Conservation (phyloP, 2,888 invertebrate species). For the Hermaeophaga mercurialis region DNA sequence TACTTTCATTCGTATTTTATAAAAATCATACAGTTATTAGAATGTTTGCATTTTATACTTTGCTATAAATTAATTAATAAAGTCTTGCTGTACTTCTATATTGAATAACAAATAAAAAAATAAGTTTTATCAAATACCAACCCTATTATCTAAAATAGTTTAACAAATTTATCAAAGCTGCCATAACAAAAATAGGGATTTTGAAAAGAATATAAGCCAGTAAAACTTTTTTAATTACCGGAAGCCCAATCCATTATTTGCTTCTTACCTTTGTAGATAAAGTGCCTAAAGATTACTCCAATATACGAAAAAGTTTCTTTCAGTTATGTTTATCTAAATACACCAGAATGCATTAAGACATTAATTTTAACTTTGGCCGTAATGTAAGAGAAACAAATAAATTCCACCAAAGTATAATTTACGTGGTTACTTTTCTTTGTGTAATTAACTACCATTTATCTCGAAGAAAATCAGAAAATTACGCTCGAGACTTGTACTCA, state of each 20-base stretch:
- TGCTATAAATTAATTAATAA: too few relatives aligned
- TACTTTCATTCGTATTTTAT: too few relatives aligned
- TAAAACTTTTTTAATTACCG: conserved; percentile 5
- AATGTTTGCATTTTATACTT: too few relatives aligned
- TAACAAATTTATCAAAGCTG: too few relatives aligned
- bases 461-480: conserved; percentile 38
- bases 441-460: conserved; percentile 38
- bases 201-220: too few relatives aligned
- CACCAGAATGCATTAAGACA: conserved; percentile 26
- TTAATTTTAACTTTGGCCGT: conserved; percentile 27
- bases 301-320: conserved; percentile 20
- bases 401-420: conserved; percentile 31
- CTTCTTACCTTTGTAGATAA: conserved; percentile 8
- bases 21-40: too few relatives aligned
- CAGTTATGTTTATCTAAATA: conserved; percentile 24
- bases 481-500: conserved; percentile 31
- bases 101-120: too few relatives aligned
- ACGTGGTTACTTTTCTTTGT: conserved; percentile 32
- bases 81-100: too few relatives aligned
- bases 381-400: conserved; percentile 24
- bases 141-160: too few relatives aligned
- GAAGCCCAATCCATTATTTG: conserved; percentile 4
- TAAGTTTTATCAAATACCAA: too few relatives aligned
- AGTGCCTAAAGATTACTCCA: not conserved
- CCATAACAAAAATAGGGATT: too few relatives aligned